Evolutionary conservation across 2,888 invertebrate genomes (phyloP).

Genomic region (Pseudococcus jackbeardsleyi): DNA sequence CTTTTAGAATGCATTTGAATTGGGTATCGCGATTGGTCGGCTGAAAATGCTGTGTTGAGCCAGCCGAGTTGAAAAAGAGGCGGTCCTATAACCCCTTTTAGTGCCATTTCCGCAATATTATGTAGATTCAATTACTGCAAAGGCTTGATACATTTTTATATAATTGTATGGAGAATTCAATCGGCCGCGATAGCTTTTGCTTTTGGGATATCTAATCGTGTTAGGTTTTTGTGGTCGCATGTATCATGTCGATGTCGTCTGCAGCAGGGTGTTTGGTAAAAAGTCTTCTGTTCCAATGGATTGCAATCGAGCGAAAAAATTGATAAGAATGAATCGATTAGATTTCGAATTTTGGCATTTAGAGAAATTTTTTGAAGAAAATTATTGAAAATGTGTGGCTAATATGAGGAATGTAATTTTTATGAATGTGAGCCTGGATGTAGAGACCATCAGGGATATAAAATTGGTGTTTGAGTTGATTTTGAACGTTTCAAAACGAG

Average conservation of each 20-base stretch:
- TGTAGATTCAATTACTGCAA: conserved; percentile 30
- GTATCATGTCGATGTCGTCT: neutral
- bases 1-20: conserved; percentile 40
- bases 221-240: neutral
- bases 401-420: no score
- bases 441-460: no score
- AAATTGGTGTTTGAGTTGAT: no score
- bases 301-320: neutral
- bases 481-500: no score
- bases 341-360: neutral
- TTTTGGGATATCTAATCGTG: neutral
- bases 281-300: neutral
- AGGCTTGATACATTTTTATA: conserved; percentile 35
- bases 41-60: neutral
- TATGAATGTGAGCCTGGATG: no score
- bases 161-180: conserved; percentile 2
- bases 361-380: neutral
- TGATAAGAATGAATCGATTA: neutral
- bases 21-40: conserved; percentile 4
- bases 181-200: neutral
- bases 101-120: neutral
- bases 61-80: conserved; percentile 11
- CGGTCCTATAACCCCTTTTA: conserved; percentile 49
- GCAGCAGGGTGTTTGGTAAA: neutral
- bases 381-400: no score